phyloP scores from a whole-genome alignment of 2,888 invertebrate species.

The Masnerella sp. region DNA sequence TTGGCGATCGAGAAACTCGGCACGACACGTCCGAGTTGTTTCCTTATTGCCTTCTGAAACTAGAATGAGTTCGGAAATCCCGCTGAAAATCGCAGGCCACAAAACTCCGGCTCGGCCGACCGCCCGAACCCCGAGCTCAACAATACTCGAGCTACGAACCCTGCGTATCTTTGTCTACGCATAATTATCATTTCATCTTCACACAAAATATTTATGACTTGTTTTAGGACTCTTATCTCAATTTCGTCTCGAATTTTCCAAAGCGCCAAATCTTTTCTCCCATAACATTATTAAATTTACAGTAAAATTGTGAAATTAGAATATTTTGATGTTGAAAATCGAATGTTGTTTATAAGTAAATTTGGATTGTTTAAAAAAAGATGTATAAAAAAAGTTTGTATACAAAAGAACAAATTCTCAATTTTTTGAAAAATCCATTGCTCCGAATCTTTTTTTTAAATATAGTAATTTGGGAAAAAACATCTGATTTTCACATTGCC shows the following conservation, averaged over 20 bases:
- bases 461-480: too few species aligned
- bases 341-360: too few species aligned
- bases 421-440: too few species aligned
- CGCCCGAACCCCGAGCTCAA: not conserved
- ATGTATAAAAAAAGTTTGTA: too few species aligned
- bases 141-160: conserved; percentile 7
- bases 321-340: too few species aligned
- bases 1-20: conserved; percentile 2
- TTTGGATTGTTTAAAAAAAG: too few species aligned
- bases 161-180: conserved; percentile 22
- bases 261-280: too few species aligned
- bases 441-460: too few species aligned
- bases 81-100: conserved; percentile 31
- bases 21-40: conserved; percentile 34
- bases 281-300: too few species aligned
- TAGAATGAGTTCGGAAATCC: conserved; percentile 46
- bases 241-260: conserved; percentile 5
- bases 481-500: too few species aligned
- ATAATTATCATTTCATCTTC: conserved; percentile 25
- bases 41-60: conserved; percentile 44
- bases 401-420: too few species aligned
- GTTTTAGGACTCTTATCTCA: conserved; percentile 3
- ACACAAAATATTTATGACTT: conserved; percentile 25
- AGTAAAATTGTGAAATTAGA: too few species aligned
- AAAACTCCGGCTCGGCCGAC: conserved; percentile 16